These are phyloP conservation scores for Clusia tigrina DNA, from an alignment of 2,888 invertebrate genomes.

Conservation along the genomic window DNA sequence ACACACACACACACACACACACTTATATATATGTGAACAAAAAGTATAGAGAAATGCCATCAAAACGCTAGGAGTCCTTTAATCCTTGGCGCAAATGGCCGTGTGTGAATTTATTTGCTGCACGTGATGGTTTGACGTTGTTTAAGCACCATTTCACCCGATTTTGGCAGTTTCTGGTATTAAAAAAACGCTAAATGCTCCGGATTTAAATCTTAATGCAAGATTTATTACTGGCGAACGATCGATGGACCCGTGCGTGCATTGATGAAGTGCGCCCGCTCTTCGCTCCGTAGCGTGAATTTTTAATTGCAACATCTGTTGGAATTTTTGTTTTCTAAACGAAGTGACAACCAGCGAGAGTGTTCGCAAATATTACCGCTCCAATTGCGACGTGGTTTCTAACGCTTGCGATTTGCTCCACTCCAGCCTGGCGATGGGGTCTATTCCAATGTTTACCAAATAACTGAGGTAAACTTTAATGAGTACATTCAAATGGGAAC, in stretches of 20 bases:
- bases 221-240: neutral
- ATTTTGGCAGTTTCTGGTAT: neutral
- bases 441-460: too few species aligned
- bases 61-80: constrained; percentile 43
- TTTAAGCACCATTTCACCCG: constrained; percentile 13
- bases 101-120: constrained; percentile 56
- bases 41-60: neutral
- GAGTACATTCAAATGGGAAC: too few species aligned
- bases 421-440: too few species aligned
- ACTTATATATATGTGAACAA: too few species aligned
- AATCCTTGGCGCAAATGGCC: constrained; percentile 48
- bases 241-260: neutral
- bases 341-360: neutral
- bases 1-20: too few species aligned
- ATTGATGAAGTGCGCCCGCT: neutral
- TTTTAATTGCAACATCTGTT: neutral
- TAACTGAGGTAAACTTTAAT: too few species aligned
- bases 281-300: neutral
- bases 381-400: neutral
- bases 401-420: neutral
- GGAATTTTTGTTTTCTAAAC: neutral
- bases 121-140: constrained; percentile 53
- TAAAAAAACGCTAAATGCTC: neutral
- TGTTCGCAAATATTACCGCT: neutral
- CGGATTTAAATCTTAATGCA: neutral